Evolutionary conservation across 2,888 invertebrate genomes (phyloP).

Genomic region (Zele albiditarsus): DNA sequence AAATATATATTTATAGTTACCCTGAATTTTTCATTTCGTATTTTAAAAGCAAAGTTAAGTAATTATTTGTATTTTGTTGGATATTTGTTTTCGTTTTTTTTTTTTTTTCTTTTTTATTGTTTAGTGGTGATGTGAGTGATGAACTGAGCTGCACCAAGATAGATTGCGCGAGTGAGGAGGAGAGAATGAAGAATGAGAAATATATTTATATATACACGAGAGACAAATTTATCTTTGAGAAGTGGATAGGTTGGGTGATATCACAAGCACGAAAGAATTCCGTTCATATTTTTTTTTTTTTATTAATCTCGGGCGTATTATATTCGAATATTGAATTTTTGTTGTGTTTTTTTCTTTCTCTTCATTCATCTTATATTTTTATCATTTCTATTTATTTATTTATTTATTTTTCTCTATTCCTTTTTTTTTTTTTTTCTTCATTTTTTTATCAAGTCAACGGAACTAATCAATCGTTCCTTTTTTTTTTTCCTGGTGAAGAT

Average conservation of each 20-base stretch:
- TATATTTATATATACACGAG: neutral
- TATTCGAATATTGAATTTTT: neutral
- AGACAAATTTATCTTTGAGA: neutral
- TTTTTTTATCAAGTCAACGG: neutral
- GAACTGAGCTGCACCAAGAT: neutral
- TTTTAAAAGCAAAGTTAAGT: neutral
- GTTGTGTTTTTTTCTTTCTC: too few relatives aligned
- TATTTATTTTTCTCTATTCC: neutral
- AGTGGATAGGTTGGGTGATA: neutral
- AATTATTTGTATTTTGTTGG: neutral
- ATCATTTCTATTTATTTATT: neutral
- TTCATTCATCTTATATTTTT: neutral
- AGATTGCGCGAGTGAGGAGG: neutral
- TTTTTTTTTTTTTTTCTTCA: neutral
- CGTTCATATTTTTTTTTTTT: neutral
- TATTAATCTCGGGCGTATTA: neutral
- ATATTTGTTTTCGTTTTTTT: neutral
- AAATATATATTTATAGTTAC: neutral
- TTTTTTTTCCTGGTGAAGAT: neutral
- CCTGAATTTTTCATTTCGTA: neutral
- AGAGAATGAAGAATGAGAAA: neutral
- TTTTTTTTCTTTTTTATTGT: neutral
- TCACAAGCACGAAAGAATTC: neutral
- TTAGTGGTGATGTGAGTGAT: neutral
- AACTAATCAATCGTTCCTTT: slow-evolving; percentile 3